These are phyloP conservation scores for Tachina lurida DNA, from an alignment of 2,888 invertebrate genomes.

Conservation along the genomic window DNA sequence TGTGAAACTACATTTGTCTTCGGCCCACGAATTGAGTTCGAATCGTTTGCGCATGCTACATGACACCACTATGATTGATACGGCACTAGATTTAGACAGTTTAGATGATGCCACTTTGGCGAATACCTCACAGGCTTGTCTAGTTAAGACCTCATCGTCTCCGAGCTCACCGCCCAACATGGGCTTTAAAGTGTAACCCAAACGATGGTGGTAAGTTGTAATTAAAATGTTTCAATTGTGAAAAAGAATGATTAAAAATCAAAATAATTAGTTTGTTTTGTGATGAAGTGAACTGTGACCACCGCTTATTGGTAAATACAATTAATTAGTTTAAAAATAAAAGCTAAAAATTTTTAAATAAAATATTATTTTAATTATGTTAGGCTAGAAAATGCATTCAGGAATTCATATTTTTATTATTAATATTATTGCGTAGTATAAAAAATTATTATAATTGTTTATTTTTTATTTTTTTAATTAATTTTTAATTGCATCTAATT, in stretches of 20 bases:
- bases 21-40: constrained; percentile 84
- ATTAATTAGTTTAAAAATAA: constrained; percentile 14
- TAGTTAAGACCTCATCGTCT: constrained; percentile 84
- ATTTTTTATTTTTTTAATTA: not conserved
- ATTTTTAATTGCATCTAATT: constrained; percentile 41
- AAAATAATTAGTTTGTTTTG: constrained; percentile 47
- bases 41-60: constrained; percentile 90
- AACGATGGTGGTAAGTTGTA: constrained; percentile 51
- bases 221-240: not conserved
- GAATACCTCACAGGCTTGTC: constrained; percentile 87
- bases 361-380: constrained; percentile 43
- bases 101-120: constrained; percentile 89
- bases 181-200: constrained; percentile 62
- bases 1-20: constrained; percentile 58
- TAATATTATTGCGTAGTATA: constrained; percentile 33
- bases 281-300: constrained; percentile 69
- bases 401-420: constrained; percentile 55
- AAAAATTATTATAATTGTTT: constrained; percentile 36
- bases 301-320: constrained; percentile 66
- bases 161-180: constrained; percentile 69
- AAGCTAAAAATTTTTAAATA: constrained; percentile 6
- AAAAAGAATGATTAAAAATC: not conserved
- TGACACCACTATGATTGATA: constrained; percentile 95
- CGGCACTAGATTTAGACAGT: constrained; percentile 93
- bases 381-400: constrained; percentile 57